These are phyloP conservation scores for Aelia acuminata DNA, from an alignment of 2,888 invertebrate species.

Conservation along the genomic window DNA sequence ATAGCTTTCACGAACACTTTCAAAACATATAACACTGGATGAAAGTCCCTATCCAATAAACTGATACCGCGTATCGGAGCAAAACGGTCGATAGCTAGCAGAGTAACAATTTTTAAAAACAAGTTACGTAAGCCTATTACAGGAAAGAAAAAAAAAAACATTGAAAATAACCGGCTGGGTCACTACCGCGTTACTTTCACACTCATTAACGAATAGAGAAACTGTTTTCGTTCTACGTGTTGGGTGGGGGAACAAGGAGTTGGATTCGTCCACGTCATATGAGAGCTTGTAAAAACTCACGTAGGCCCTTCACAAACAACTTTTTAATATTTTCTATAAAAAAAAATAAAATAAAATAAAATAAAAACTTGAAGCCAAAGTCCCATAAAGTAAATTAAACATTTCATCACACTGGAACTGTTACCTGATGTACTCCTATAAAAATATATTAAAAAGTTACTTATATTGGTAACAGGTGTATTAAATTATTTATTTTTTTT, in stretches of 20 bases:
- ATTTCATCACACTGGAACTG: not conserved
- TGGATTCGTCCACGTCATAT: not conserved
- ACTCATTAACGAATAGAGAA: slow-evolving; percentile 16
- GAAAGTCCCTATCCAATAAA: not conserved
- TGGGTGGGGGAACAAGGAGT: not conserved
- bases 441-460: no score
- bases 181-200: slow-evolving; percentile 26
- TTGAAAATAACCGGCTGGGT: slow-evolving; percentile 30
- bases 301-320: not conserved
- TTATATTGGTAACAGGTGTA: no score
- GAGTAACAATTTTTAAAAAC: slow-evolving; percentile 1
- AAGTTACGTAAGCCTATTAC: slow-evolving; percentile 4
- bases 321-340: not conserved
- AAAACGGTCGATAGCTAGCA: not conserved
- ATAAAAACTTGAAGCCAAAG: not conserved
- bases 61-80: not conserved
- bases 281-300: not conserved
- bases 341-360: not conserved
- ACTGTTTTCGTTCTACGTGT: not conserved
- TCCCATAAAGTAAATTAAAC: not conserved
- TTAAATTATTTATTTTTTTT: no score
- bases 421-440: not conserved
- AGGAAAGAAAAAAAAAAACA: not conserved
- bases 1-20: not conserved
- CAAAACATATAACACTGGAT: not conserved